Base-by-base conservation (phyloP, 2,113 vertebrate genomes). In the Actenoides hombroni region DNA sequence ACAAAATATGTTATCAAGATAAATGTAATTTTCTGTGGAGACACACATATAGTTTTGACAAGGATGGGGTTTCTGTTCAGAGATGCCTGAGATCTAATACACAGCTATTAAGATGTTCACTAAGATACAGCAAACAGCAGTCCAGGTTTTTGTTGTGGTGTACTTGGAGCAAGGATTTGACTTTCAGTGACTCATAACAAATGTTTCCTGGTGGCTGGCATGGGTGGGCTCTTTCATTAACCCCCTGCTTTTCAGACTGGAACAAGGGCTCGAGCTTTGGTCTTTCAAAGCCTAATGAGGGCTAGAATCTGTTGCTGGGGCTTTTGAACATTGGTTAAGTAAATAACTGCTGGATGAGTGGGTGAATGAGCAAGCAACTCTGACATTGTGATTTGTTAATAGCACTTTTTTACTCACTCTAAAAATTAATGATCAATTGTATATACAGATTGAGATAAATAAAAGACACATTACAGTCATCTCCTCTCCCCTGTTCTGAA, bases 301-400 rank as follows among this genome's bases (percentile, higher is more conserved):
- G 23, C 31, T 63, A 53, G 4, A 10, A 42, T 79, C 46, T 44
- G 3, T 49, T 69, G 5, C 31, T 80, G 18, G 13, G 24, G 9
- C 15, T 91, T 90, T 77, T 65, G 33, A 16, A 49, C 21, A 16
- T 69, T 69, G 25, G 4, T 51, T 48, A 81, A 91, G 11, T 31
- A 61, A 85, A 40, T 53, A 57, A 12, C 20, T 69, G 29, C 31
- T 28, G 31, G 24, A 65, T 59, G 35, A 48, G 13, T 18, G 31
- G 35, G 3, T 0, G 0, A 63, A 3, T 73, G 15, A 48, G 18
- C 28, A 53, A 87, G 24, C 2, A 51, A 19, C 9, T 69, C 31
- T 60, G 29, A 26, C 8, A 56, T 13, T 54, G 33, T 91, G 60
- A 54, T n/a, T 92, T 75, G 18, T 7, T 39, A 31, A 40, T 15